Evolutionary conservation across 1,140 invertebrate species (phyloP).

Genomic region (Lordiphosa collinella): DNA sequence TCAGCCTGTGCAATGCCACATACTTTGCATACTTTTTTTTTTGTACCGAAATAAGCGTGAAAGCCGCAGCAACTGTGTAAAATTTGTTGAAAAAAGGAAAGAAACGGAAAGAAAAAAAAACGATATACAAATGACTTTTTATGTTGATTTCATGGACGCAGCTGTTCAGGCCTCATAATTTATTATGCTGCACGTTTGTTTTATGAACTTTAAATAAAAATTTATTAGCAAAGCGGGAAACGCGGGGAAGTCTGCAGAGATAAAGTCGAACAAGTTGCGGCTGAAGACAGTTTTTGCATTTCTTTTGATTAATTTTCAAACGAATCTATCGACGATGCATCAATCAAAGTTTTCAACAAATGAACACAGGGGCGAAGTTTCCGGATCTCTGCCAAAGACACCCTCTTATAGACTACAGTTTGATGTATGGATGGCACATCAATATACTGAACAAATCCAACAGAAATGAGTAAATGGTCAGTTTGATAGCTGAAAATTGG

Average conservation of each 20-base stretch:
- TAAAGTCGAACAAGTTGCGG: conserved; percentile 43
- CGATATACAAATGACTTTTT: conserved; percentile 72
- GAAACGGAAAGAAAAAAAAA: conserved; percentile 34
- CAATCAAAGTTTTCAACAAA: conserved; percentile 53
- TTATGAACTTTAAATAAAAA: conserved; percentile 72
- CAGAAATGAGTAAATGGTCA: conserved; percentile 16
- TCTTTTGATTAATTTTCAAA: conserved; percentile 44
- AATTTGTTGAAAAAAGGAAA: conserved; percentile 42
- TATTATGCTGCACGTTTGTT: conserved; percentile 64
- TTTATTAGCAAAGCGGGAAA: conserved; percentile 41
- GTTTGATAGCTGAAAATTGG: not conserved
- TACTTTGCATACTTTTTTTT: conserved; percentile 64
- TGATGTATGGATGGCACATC: conserved; percentile 33
- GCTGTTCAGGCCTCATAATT: conserved; percentile 63
- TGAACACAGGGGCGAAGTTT: conserved; percentile 15
- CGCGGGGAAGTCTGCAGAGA: not conserved
- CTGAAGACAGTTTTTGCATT: conserved; percentile 51
- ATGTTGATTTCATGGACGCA: conserved; percentile 73
- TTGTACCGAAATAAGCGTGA: conserved; percentile 55
- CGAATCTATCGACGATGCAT: conserved; percentile 45
- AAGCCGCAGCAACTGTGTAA: conserved; percentile 49
- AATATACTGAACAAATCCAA: conserved; percentile 32
- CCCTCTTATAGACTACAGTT: not conserved
- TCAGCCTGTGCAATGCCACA: conserved; percentile 35
- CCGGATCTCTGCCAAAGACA: not conserved